Conservation (phyloP, 1,140 invertebrate species). For the Berghia stephanieae region DNA sequence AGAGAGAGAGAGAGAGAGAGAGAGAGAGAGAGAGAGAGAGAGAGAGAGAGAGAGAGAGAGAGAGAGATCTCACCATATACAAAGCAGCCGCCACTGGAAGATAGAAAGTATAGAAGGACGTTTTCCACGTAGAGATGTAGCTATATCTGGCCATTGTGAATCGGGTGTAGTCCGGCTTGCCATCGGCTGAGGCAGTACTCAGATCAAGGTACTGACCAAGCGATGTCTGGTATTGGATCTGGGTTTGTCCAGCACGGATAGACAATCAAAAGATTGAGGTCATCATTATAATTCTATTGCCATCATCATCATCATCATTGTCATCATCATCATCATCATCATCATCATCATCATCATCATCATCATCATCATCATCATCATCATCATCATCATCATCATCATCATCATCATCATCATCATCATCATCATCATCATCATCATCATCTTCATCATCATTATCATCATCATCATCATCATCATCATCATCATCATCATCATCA, state of each 20-base stretch:
- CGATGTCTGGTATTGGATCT: not conserved
- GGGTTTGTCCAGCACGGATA: not conserved
- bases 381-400: constrained; percentile 15
- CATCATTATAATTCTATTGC: not conserved
- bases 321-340: constrained; percentile 10
- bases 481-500: not conserved
- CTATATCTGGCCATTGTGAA: too few relatives aligned
- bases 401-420: constrained; percentile 19
- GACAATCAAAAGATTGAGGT: not conserved
- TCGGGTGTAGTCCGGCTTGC: too few relatives aligned
- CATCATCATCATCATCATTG: not conserved
- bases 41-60: not conserved
- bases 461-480: not conserved
- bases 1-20: too few relatives aligned
- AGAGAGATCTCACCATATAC: not conserved
- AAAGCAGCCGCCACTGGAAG: not conserved
- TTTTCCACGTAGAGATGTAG: too few relatives aligned
- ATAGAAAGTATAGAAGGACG: too few relatives aligned
- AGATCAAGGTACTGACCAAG: too few relatives aligned
- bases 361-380: constrained; percentile 20
- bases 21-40: too few relatives aligned
- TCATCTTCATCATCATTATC: not conserved
- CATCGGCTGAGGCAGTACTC: too few relatives aligned
- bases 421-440: constrained; percentile 5
- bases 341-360: constrained; percentile 25